Base-by-base conservation (phyloP, 2,113 vertebrate species). In the Tachysurus fulvidraco region DNA sequence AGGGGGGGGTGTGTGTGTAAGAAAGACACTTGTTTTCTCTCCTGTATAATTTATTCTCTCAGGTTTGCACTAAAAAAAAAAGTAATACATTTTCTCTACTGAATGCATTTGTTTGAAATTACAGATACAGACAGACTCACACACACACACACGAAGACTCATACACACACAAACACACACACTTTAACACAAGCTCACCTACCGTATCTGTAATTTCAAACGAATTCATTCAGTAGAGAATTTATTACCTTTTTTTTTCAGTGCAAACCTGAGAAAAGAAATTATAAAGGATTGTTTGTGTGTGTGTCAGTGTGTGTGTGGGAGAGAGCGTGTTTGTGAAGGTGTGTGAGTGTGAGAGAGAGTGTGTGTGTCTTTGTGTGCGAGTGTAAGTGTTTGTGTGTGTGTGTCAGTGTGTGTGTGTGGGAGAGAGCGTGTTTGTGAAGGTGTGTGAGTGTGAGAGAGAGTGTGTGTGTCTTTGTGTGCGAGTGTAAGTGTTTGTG, bases 51-150 rank as follows among this genome's bases (percentile, higher is more conserved):
- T n/a, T n/a, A 23, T 64, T 30, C 13, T 67, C 64, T 67, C 41
- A 21, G 3, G 16, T 67, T 30, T 28, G 28, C 64, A 30, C 5
- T 16, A 6, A 7, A 67, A 30, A 30, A 30, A 67, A 30, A 30
- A 14, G 4, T 30, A 67, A 67, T 30, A 14, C 6, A 36, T 36
- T 30, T 0, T 69, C 28, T 69, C 3, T 13, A 1, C 10, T 30
- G 30, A 52, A 82, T 80, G 52, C 28, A 67, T 85, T 84, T 54
- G 74, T 84, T 80, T 86, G 81, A 64, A 84, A 87, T 65, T 77
- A 77, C 77, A 36, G 82, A 83, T 62, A 82, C 23, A 36, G 36
- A 36, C 36, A 36, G 36, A 44, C 59, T 5, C 17, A 62, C 59
- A 64, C 57, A 62, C 30, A 9, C 80, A 64, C 80, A 36, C 1